Conservation (phyloP, 2,113 vertebrate genomes). For the Montifringilla adamsi region DNA sequence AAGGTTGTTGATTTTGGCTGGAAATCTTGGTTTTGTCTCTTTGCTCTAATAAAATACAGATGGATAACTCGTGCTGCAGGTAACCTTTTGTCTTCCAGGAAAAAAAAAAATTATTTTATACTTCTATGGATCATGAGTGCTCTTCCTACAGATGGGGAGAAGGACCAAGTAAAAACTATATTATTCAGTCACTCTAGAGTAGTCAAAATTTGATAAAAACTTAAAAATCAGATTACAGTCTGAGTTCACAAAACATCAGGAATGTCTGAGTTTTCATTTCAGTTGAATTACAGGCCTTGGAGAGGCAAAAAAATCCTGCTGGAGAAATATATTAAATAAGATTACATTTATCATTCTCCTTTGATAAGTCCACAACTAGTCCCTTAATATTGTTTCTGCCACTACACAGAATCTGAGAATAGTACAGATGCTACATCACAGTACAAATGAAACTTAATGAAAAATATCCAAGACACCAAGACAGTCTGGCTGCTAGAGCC, state of each 20-base stretch:
- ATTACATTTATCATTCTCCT: not conserved
- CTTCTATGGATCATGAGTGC: not conserved
- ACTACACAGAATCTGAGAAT: not conserved
- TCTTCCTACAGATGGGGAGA: not conserved
- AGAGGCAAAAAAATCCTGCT: not conserved
- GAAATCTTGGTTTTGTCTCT: not conserved
- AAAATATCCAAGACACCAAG: not conserved
- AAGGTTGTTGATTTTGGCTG: conserved; percentile 13
- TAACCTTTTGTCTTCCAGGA: not conserved
- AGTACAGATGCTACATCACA: not conserved
- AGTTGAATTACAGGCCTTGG: not conserved
- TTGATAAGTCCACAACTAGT: not conserved
- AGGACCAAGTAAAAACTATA: not conserved
- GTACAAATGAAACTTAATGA: not conserved
- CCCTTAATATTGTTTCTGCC: not conserved
- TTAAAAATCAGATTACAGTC: not conserved
- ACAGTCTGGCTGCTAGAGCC: not conserved
- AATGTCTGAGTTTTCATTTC: not conserved
- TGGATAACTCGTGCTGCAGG: not conserved
- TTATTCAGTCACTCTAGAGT: not conserved
- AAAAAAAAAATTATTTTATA: not conserved
- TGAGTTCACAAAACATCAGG: not conserved
- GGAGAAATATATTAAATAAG: not conserved
- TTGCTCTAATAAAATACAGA: not conserved
- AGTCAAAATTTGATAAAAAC: not conserved